Evolutionary conservation across 2,113 vertebrate species (phyloP).

Genomic region (Clinocottus analis): DNA sequence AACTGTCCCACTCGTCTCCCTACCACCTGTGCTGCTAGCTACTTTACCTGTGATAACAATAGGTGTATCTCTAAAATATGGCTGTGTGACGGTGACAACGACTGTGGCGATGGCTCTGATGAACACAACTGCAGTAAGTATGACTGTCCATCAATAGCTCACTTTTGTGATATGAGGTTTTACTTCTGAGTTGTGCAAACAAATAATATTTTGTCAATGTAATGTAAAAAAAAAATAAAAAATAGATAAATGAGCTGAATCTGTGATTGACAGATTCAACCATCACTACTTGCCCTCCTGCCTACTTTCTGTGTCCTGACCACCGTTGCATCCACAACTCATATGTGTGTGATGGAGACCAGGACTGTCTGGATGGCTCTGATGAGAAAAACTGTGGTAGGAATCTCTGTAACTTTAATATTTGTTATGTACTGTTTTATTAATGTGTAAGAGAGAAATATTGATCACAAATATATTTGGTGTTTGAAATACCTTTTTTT

Average conservation of each 20-base stretch:
- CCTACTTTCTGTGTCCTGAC: conserved; percentile 78
- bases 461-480: background rate
- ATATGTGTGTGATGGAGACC: conserved; percentile 79
- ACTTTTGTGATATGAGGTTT: background rate
- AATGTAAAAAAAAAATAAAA: background rate
- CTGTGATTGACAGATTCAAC: conserved; percentile 67
- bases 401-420: background rate
- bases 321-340: conserved; percentile 74
- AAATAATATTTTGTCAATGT: conserved; percentile 1
- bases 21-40: conserved; percentile 53
- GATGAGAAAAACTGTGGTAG: conserved; percentile 81
- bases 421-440: background rate
- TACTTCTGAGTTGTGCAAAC: background rate
- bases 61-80: conserved; percentile 68
- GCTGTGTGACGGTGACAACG: conserved; percentile 74
- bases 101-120: conserved; percentile 79
- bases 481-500: background rate
- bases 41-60: conserved; percentile 74
- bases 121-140: conserved; percentile 80
- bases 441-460: background rate
- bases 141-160: background rate
- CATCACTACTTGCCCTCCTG: conserved; percentile 71
- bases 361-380: conserved; percentile 80
- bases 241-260: background rate
- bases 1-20: conserved; percentile 74